Conservation (phyloP, 2,113 vertebrate genomes). For the Anarhynchus alexandrinus region DNA sequence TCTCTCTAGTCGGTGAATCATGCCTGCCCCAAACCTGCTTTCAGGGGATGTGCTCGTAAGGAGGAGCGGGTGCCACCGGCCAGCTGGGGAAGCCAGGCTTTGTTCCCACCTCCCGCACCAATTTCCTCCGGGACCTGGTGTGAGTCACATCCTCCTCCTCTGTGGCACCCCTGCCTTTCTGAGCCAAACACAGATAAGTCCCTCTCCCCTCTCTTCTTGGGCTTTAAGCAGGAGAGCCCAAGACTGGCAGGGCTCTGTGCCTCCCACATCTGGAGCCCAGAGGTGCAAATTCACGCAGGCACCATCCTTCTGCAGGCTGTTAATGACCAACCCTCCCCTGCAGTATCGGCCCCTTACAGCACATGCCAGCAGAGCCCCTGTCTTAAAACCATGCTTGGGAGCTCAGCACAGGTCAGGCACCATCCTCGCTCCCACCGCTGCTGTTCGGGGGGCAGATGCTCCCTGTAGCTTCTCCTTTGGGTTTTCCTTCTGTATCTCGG, state of each 20-base stretch:
- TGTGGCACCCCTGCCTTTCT: background rate
- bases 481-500: background rate
- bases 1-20: background rate
- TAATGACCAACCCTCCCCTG: background rate
- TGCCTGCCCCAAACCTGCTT: background rate
- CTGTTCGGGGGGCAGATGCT: background rate
- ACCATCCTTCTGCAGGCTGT: background rate
- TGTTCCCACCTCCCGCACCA: background rate
- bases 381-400: background rate
- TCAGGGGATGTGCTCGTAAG: background rate
- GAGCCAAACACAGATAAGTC: background rate
- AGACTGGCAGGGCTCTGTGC: background rate
- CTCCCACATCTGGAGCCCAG: no score
- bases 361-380: background rate
- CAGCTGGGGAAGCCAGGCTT: background rate
- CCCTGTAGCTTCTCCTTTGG: background rate
- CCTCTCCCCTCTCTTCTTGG: background rate
- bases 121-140: background rate
- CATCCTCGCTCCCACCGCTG: rapidly evolving
- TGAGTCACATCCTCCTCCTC: background rate
- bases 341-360: rapidly evolving
- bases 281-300: background rate
- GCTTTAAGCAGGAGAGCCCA: background rate
- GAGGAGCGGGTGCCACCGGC: background rate
- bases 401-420: background rate